These are phyloP conservation scores for Colletes latitarsis DNA, from an alignment of 1,140 invertebrate genomes.

Conservation along the genomic window DNA sequence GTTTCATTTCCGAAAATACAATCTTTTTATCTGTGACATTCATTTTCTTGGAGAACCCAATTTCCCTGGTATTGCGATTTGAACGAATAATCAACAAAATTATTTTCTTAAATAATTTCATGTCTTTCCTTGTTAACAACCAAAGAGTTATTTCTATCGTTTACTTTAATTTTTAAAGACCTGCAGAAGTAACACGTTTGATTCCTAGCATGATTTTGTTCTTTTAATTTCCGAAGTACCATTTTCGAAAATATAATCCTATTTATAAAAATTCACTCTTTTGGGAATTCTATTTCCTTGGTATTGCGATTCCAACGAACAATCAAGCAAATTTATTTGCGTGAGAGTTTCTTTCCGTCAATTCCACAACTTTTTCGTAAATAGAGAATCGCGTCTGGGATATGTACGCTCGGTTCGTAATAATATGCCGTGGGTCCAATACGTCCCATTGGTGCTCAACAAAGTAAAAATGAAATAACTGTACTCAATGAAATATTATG, in stretches of 20 bases:
- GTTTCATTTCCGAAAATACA: too few species aligned
- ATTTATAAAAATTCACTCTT: background rate
- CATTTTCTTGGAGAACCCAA: too few species aligned
- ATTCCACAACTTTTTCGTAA: background rate
- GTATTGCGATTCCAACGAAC: background rate
- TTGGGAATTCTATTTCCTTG: background rate
- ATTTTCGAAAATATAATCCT: too few species aligned
- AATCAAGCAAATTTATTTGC: background rate
- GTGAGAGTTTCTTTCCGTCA: background rate
- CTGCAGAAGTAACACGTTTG: too few species aligned
- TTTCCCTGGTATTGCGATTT: too few species aligned
- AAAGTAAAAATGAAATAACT: background rate
- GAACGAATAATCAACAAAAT: too few species aligned
- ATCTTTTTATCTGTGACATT: too few species aligned
- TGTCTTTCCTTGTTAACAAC: too few species aligned
- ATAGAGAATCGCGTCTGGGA: background rate
- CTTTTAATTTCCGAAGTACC: background rate
- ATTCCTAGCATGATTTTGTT: background rate
- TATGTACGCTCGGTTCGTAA: conserved; percentile 1
- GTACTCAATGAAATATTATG: background rate
- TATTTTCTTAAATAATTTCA: too few species aligned
- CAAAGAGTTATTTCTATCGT: too few species aligned
- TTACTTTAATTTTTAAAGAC: too few species aligned
- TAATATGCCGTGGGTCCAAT: conserved; percentile 6
- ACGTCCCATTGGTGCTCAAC: conserved; percentile 23